Conservation (phyloP, 1,140 invertebrate species). For the Diprion similis region DNA sequence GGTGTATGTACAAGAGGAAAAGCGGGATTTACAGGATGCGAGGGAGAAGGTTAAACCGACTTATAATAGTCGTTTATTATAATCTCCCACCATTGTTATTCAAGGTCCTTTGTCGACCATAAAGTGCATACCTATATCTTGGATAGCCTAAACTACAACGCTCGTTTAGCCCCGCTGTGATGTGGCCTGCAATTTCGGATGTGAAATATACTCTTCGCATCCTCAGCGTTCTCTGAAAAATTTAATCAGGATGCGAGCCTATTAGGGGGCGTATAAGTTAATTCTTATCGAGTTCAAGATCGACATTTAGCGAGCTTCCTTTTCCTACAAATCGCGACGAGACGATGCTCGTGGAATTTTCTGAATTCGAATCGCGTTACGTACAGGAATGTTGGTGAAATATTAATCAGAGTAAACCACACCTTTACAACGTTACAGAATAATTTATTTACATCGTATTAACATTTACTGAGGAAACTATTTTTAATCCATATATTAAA, state of each 20-base stretch:
- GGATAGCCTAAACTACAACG: not conserved
- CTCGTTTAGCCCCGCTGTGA: not conserved
- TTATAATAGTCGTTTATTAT: slow-evolving; percentile 49
- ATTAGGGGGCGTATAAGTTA: not conserved
- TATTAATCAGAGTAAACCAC: not conserved
- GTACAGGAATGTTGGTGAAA: not conserved
- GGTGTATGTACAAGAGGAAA: slow-evolving; percentile 46
- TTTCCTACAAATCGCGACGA: not conserved
- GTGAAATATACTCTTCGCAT: no score
- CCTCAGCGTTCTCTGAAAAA: no score
- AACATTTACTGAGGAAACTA: no score
- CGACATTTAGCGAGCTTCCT: not conserved
- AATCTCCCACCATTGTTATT: slow-evolving; percentile 50
- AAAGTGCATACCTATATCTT: not conserved
- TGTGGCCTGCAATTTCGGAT: not conserved
- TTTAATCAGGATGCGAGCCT: no score
- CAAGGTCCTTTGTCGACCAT: slow-evolving; percentile 40
- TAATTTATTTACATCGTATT: slow-evolving; percentile 11
- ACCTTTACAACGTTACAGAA: slow-evolving; percentile 6
- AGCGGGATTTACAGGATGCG: slow-evolving; percentile 54
- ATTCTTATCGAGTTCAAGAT: not conserved
- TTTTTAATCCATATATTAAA: no score
- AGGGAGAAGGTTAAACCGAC: slow-evolving; percentile 54
- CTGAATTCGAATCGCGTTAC: no score
- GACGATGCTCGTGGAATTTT: not conserved